Evolutionary conservation across 2,888 invertebrate species (phyloP).

Genomic region (Meloe dianella): DNA sequence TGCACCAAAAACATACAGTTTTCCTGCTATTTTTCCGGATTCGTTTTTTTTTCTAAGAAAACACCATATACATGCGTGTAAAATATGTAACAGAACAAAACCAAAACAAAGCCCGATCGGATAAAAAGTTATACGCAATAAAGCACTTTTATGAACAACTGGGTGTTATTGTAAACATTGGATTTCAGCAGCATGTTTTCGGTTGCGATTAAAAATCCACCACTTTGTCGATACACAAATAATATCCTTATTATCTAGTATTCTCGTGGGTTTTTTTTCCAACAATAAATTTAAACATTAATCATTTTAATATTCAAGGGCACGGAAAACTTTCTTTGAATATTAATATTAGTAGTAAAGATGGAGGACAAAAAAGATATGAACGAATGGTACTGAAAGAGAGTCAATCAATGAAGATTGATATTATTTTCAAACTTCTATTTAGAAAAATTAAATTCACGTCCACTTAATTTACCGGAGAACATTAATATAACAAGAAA

Average conservation of each 20-base stretch:
- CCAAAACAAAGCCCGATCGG: slow-evolving; percentile 7
- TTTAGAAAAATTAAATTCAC: background rate
- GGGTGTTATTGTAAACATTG: background rate
- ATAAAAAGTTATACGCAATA: slow-evolving; percentile 18
- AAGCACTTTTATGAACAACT: slow-evolving; percentile 19
- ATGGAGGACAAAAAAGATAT: no score
- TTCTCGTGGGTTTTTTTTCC: no score
- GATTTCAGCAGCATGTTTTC: background rate
- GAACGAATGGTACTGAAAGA: background rate
- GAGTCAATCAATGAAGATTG: background rate
- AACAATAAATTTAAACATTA: background rate
- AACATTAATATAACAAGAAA: slow-evolving; percentile 25
- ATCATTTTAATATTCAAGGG: background rate
- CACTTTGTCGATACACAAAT: background rate
- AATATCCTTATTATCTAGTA: no score
- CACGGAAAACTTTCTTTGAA: background rate
- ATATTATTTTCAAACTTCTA: background rate
- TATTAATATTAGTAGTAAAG: background rate
- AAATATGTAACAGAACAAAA: slow-evolving; percentile 13
- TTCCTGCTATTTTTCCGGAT: background rate
- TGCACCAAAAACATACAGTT: slow-evolving; percentile 16
- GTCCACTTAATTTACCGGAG: slow-evolving; percentile 21
- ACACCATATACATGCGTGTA: slow-evolving; percentile 22
- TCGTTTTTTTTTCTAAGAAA: slow-evolving; percentile 7
- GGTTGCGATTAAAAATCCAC: background rate